Evolutionary conservation across 2,888 invertebrate species (phyloP), one percentile per base, ranked within the genome.

Genomic region (Sinotaia quadrata): DNA sequence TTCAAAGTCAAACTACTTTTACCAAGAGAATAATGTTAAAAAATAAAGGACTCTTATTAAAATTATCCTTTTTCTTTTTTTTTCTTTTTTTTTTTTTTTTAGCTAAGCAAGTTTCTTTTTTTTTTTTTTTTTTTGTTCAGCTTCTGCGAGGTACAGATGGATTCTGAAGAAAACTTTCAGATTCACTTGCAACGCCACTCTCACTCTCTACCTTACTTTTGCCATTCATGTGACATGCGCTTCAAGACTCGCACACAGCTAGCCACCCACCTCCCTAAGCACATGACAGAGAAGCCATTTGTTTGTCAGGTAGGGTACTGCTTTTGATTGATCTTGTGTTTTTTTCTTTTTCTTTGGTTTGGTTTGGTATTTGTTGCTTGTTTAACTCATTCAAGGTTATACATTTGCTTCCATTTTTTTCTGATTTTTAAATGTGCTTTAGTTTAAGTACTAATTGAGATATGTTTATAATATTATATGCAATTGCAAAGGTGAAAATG

Each of bases 241-340:
- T 91, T 91, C 76, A 88, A 88, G 67, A 90, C 90, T 0, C 88
- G 89, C 51, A 89, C 90, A 4, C 89, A 89, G 29, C 78, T 91
- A 2, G 85, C 87, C 37, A 83, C 90, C 10, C 91, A 91, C 77
- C 82, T 89, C n/a, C 91, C 91, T 1, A 91, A 90, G 72, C 91
- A 91, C 75, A 90, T 90, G 1, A 88, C 87, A 2, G 89, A 89
- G 68, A 90, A 90, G 24, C 91, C 91, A 0, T 91, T 89, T 80
- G 86, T 88, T 0, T 91, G 91, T 74, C 85, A 87, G 44, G 65
- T 65, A 49, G 54, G 18, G n/a, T 5, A 7, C 4, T 57, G 33
- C 33, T 56, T 27, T 54, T 27, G 18, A 41, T 41, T n/a, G n/a
- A n/a, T n/a, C n/a, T n/a, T n/a, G n/a, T n/a, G n/a, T n/a, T n/a